Percentiles rank a stretch among this genome's conserved stretches.
phyloP scores from a whole-genome alignment of 2,113 vertebrate genomes.

The Onychorhynchus coronatus region DNA sequence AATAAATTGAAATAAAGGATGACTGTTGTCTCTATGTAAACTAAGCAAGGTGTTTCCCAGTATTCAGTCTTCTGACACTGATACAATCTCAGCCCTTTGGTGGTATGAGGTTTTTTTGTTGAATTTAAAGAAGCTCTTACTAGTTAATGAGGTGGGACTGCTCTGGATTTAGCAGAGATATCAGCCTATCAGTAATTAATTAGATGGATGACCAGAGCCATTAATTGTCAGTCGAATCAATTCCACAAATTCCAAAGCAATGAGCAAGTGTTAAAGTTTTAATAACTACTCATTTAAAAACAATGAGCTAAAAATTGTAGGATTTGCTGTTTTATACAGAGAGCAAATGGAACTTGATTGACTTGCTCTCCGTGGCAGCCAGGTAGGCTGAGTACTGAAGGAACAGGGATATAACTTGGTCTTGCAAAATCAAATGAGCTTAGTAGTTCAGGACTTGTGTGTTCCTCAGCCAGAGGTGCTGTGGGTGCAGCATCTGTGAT shows the following conservation, averaged over 20 bases:
- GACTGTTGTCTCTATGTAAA: background rate
- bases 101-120: background rate
- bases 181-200: background rate
- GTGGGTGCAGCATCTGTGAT: background rate
- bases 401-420: background rate
- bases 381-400: background rate
- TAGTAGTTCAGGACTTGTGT: background rate
- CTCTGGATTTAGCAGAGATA: background rate
- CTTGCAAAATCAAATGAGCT: background rate
- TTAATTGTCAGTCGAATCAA: background rate
- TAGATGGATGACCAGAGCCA: background rate
- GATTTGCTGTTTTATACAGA: background rate
- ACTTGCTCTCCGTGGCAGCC: background rate
- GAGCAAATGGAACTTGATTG: background rate
- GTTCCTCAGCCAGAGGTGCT: background rate
- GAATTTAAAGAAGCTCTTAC: background rate
- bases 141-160: background rate
- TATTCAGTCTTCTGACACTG: background rate
- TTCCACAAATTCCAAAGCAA: background rate
- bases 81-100: background rate
- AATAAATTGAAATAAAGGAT: background rate
- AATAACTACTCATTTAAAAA: background rate
- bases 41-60: background rate
- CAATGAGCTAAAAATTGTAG: background rate
- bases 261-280: background rate